Evolutionary conservation across 2,888 invertebrate species (phyloP).

Genomic region (Stomorhina lunata): DNA sequence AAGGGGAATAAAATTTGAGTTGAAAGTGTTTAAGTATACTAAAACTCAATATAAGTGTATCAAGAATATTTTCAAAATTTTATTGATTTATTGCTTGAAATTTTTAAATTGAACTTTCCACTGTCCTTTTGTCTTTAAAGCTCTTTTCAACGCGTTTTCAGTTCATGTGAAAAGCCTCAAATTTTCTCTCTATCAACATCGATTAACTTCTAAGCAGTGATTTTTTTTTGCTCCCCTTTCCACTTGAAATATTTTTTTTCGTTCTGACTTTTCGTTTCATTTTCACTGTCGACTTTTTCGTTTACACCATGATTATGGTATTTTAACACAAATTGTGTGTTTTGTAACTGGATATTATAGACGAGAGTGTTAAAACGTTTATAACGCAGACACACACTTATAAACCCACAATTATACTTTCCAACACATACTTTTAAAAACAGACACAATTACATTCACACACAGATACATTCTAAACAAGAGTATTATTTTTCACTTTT

Average conservation of each 20-base stretch:
- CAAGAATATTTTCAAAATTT: no score
- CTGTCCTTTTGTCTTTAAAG: background rate
- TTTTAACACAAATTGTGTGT: conserved; percentile 44
- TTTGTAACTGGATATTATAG: conserved; percentile 16
- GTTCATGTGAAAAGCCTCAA: conserved; percentile 31
- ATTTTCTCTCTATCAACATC: conserved; percentile 54
- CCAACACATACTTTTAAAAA: background rate
- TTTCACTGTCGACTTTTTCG: conserved; percentile 24
- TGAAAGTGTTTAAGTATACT: no score
- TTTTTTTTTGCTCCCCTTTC: conserved; percentile 15
- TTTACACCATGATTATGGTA: conserved; percentile 48
- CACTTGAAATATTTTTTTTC: background rate
- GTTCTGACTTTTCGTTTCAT: background rate
- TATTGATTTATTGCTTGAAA: no score
- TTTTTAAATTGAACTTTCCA: no score
- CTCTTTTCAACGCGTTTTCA: background rate
- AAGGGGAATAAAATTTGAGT: background rate
- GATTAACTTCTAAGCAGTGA: conserved; percentile 54
- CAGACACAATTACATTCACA: background rate
- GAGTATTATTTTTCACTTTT: conserved; percentile 23
- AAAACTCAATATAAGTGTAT: no score
- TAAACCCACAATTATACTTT: background rate
- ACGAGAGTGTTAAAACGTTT: background rate
- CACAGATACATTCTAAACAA: background rate
- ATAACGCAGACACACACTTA: background rate